phyloP scores from a whole-genome alignment of 1,140 invertebrate genomes.

The Trachelipus rathkii region DNA sequence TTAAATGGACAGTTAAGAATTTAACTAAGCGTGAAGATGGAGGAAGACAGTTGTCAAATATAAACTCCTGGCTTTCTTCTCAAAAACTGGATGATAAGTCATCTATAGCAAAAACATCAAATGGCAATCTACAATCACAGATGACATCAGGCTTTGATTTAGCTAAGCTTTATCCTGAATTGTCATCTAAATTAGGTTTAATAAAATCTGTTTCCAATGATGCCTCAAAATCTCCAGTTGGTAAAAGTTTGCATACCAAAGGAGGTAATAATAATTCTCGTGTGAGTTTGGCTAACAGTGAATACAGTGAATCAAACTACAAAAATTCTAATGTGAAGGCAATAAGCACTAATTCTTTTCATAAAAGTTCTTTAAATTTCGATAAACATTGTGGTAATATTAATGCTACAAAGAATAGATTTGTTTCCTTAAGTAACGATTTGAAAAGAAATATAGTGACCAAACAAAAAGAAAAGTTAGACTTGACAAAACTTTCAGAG shows the following conservation, averaged over 20 bases:
- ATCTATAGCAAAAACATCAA: background rate
- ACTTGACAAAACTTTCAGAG: background rate
- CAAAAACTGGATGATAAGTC: background rate
- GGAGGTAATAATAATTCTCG: background rate
- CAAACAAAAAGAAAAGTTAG: background rate
- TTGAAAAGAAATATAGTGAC: background rate
- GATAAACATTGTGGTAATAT: background rate
- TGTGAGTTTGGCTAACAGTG: background rate
- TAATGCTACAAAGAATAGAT: background rate
- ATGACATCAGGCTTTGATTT: conserved; percentile 3
- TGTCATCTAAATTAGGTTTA: background rate
- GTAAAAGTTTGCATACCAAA: background rate
- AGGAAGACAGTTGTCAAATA: background rate
- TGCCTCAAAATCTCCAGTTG: background rate
- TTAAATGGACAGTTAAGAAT: background rate
- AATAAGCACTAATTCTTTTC: background rate
- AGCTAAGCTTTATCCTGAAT: background rate
- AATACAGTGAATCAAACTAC: background rate
- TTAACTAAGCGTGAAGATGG: background rate
- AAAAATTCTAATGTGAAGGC: background rate
- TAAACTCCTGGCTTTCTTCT: background rate
- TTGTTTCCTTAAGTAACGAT: background rate
- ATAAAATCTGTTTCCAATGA: conserved; percentile 1
- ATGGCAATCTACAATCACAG: background rate
- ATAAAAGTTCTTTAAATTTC: background rate